Percentiles rank a stretch among this genome's conserved stretches.
Evolutionary conservation across 2,888 invertebrate species (phyloP).

Genomic region (Cheilosia urbana): DNA sequence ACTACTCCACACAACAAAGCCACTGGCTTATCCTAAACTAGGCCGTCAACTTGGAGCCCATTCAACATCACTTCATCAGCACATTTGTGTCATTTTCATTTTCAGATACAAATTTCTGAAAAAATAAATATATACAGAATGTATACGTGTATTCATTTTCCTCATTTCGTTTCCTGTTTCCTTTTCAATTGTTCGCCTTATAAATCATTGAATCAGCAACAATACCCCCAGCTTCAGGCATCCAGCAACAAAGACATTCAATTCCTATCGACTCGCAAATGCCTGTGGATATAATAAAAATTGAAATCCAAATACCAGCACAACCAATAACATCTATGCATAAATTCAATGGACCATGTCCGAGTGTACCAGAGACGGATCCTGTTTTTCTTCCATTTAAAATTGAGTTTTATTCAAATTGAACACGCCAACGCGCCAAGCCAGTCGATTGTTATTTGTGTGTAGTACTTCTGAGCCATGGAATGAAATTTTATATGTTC

Average conservation of each 20-base stretch:
- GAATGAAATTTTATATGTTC: constrained; percentile 66
- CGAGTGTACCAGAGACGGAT: constrained; percentile 45
- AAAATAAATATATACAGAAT: neutral
- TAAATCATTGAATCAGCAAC: constrained; percentile 73
- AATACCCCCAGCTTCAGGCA: constrained; percentile 40
- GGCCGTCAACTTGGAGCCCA: constrained; percentile 43
- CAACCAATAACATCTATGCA: constrained; percentile 62
- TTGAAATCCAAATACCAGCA: constrained; percentile 58
- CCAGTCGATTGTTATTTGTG: constrained; percentile 58
- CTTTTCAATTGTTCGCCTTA: constrained; percentile 67
- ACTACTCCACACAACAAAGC: neutral
- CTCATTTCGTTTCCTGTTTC: constrained; percentile 53
- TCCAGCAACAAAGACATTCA: constrained; percentile 56
- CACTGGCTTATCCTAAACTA: neutral
- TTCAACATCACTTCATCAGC: constrained; percentile 28
- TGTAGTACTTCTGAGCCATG: constrained; percentile 21
- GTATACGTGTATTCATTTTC: constrained; percentile 34
- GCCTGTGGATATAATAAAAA: constrained; percentile 69
- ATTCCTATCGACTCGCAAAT: constrained; percentile 56
- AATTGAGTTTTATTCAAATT: constrained; percentile 77
- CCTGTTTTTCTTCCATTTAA: constrained; percentile 48
- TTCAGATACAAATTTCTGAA: constrained; percentile 2
- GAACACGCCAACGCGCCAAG: constrained; percentile 66
- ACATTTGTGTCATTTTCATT: constrained; percentile 1
- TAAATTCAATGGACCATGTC: constrained; percentile 75